Evolutionary conservation across 2,797 vertebrate species (phyloP).

Genomic region (Acanthis flammea): DNA sequence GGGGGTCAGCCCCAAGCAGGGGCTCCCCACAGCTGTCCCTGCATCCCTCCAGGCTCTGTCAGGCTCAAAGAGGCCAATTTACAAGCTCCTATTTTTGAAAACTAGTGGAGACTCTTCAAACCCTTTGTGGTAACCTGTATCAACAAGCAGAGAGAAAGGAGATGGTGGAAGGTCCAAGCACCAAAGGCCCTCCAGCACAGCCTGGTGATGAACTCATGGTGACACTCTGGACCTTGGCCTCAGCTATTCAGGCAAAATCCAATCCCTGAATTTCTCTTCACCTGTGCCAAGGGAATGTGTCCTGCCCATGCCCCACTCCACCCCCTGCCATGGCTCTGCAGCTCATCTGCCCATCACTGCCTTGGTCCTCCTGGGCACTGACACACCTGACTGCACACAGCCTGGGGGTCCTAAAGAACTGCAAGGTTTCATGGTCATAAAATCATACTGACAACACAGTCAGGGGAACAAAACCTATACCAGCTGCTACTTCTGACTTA

Average conservation of each 20-base stretch:
- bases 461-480: background rate
- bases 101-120: background rate
- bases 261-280: background rate
- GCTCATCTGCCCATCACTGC: background rate
- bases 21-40: background rate
- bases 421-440: background rate
- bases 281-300: fast-evolving
- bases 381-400: background rate
- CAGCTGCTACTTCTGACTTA: background rate
- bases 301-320: background rate
- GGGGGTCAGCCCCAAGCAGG: background rate
- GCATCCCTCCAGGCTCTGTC: background rate
- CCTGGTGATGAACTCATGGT: background rate
- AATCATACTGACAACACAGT: background rate
- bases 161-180: background rate
- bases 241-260: background rate
- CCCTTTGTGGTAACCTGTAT: background rate
- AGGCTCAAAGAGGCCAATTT: background rate
- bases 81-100: background rate
- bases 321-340: background rate
- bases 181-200: background rate
- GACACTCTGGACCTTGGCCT: background rate
- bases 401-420: background rate
- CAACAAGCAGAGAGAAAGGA: background rate
- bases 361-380: background rate